A percentile compares a stretch with the other conserved stretches of the same genome.
Evolutionary conservation across 2,797 vertebrate species (phyloP).

Genomic region (Poeciliopsis gracilis): DNA sequence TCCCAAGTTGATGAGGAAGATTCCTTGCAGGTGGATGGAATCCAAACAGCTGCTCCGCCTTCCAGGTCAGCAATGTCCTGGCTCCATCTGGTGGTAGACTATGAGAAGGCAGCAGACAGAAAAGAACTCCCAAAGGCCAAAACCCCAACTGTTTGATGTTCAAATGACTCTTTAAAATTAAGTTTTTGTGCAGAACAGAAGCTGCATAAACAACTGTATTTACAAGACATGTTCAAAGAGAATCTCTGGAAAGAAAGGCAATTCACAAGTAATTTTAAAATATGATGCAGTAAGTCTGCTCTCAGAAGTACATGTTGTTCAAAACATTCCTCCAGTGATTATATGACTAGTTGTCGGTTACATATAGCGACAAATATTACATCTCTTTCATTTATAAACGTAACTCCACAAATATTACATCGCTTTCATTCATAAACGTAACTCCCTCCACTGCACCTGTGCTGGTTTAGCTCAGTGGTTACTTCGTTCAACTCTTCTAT

Average conservation of each 20-base stretch:
- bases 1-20: no score
- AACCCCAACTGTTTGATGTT: no score
- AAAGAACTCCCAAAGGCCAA: no score
- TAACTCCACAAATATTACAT: neutral
- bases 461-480: constrained; percentile 50
- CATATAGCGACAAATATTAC: rapidly evolving
- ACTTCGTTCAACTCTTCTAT: constrained; percentile 1
- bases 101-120: no score
- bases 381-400: neutral
- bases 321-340: neutral
- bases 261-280: neutral
- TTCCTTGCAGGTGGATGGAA: no score
- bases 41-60: no score
- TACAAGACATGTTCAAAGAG: no score
- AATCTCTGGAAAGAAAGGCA: neutral
- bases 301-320: neutral
- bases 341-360: neutral
- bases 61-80: no score
- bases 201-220: no score
- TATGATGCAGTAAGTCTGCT: neutral
- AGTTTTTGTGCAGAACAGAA: no score
- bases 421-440: neutral
- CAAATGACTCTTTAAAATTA: no score
- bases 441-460: rapidly evolving
- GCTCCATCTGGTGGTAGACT: no score